These are phyloP conservation scores for Nymphalis urticae DNA, from an alignment of 2,888 invertebrate genomes.

Conservation along the genomic window DNA sequence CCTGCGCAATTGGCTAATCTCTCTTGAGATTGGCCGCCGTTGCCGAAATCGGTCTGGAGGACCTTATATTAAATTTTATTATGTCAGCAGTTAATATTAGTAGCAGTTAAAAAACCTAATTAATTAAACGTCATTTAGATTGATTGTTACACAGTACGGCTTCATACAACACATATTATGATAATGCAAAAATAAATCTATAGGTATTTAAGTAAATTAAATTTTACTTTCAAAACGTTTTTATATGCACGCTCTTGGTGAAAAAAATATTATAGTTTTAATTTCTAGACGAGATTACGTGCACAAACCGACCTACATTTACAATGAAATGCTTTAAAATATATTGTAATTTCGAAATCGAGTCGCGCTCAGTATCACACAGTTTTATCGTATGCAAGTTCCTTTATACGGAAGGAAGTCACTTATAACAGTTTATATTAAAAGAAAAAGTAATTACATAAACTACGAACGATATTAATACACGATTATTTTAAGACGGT, in stretches of 20 bases:
- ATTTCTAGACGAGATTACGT: constrained; percentile 7
- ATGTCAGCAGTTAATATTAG: too few species aligned
- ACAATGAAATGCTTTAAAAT: background rate
- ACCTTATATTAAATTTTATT: too few species aligned
- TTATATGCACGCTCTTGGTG: background rate
- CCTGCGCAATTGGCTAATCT: too few species aligned
- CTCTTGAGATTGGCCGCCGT: too few species aligned
- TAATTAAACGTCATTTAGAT: too few species aligned
- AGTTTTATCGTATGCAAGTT: background rate
- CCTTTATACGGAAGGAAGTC: background rate
- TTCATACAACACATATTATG: too few species aligned
- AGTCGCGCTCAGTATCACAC: background rate
- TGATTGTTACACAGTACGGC: too few species aligned
- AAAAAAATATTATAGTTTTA: background rate
- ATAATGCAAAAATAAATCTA: background rate
- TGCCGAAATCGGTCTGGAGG: too few species aligned
- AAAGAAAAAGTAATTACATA: background rate
- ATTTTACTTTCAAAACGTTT: constrained; percentile 2
- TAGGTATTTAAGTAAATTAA: background rate
- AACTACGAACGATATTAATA: background rate
- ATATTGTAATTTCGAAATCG: constrained; percentile 10
- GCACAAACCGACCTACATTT: background rate
- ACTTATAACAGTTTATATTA: background rate
- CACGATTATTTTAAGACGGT: background rate
- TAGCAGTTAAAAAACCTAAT: too few species aligned